These are phyloP conservation scores for Ianthella basta DNA, from an alignment of 37 sponge, comb jelly and placozoan species.

Conservation along the genomic window DNA sequence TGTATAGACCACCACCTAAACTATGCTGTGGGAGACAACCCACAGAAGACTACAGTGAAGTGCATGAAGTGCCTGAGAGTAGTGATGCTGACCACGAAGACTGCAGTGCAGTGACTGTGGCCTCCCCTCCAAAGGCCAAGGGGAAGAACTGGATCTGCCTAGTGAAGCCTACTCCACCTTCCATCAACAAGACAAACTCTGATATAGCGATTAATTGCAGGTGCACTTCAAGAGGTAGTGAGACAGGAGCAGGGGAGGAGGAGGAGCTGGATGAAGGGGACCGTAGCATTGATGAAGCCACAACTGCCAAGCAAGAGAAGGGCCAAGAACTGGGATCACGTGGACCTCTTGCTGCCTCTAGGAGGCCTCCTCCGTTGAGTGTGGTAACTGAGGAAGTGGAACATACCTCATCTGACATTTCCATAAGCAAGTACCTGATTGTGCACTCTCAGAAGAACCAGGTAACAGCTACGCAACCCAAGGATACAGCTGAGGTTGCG, in stretches of 20 bases:
- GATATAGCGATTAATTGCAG: background rate
- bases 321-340: no score
- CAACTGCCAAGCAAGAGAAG: no score
- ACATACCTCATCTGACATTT: constrained; percentile 10
- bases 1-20: background rate
- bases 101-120: no score
- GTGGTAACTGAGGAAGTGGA: background rate
- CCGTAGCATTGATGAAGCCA: no score
- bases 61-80: background rate
- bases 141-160: constrained; percentile 11
- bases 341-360: no score
- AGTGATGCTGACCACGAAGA: background rate
- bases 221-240: no score
- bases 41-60: background rate
- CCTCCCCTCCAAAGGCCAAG: background rate
- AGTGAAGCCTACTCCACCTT: background rate
- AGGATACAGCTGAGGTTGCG: background rate
- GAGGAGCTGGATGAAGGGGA: no score
- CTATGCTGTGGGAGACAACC: background rate
- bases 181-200: background rate
- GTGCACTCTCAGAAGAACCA: constrained; percentile 1
- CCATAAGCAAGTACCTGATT: constrained; percentile 18
- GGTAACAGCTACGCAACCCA: no score
- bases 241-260: no score
- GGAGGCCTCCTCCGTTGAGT: no score